Base-by-base conservation (phyloP, 2,888 invertebrate genomes). In the Chydorus sphaericus region DNA sequence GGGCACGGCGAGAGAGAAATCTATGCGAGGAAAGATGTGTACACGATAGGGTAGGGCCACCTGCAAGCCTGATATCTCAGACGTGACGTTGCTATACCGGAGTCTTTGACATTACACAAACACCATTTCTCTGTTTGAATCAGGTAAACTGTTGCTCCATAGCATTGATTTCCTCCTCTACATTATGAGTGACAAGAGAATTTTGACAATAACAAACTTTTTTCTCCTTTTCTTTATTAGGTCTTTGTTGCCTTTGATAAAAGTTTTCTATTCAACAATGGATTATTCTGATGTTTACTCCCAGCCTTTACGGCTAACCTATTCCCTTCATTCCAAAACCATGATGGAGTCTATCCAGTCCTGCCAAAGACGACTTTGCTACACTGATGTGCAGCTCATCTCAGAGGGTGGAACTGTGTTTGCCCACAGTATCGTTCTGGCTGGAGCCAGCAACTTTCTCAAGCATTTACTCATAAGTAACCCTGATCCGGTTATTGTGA, bases 331-430 rank as follows among this genome's bases (percentile, higher is more conserved):
- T 48, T 55, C 48, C 49, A 49, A 55, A 55, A 49, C 55, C 23
- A 49, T 55, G 49, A 49, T 55, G 55, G 36, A 49, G 11, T 48
- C 55, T 26, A 55, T 55, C 23, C 49, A 55, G n/a, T 48, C 48
- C n/a, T 55, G 55, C 37, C 55, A 55, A 29, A 48, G 55, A 16
- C 31, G 55, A 10, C 49, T 55, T 11, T 55, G 48, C 26, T 55
- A 49, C 36, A 55, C 55, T n/a, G 55, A 55, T 33, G 55, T 55
- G 14, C 55, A 55, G 33, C 49, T 55, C 16, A 48, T 55, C 23
- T 48, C 48, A 31, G 49, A 55, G 31, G 55, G 49, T 20, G 55
- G 55, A 8, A 48, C 37, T 20, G 48, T 55, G 8, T 55, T 55
- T 48, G 55, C 55, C 26, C 55, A 55, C 16, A 48, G 55, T 26